These are phyloP conservation scores for Aphrocallistes beatrix DNA, from an alignment of 37 sponge, comb jelly and placozoan genomes.

Conservation along the genomic window DNA sequence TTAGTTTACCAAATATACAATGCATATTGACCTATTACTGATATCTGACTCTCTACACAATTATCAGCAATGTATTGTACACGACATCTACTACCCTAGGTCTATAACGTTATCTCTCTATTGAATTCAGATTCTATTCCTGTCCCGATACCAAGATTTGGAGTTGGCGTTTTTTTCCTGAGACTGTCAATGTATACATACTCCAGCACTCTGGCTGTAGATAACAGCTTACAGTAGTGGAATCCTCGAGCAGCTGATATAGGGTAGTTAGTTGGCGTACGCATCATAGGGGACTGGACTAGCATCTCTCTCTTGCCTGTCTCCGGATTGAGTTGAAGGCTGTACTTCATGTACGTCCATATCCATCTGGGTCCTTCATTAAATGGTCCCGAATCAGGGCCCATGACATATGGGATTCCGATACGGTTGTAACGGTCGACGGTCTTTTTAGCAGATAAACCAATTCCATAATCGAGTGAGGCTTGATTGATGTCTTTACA, in stretches of 20 bases:
- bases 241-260: slow-evolving; percentile 38
- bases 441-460: slow-evolving; percentile 20
- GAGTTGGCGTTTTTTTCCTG: no score
- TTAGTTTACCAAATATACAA: no score
- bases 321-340: slow-evolving; percentile 6
- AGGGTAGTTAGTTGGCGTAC: slow-evolving; percentile 36
- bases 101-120: no score
- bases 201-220: slow-evolving; percentile 71
- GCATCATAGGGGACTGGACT: slow-evolving; percentile 37
- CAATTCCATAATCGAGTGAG: slow-evolving; percentile 35
- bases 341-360: slow-evolving; percentile 34
- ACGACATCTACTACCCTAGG: no score
- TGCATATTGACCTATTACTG: no score
- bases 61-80: no score
- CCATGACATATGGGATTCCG: slow-evolving; percentile 58
- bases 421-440: slow-evolving; percentile 24
- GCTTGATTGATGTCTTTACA: slow-evolving; percentile 49
- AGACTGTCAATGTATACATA: slow-evolving; percentile 71
- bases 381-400: slow-evolving; percentile 53
- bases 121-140: no score
- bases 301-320: slow-evolving; percentile 28
- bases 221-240: slow-evolving; percentile 72
- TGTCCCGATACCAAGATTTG: no score
- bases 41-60: no score
- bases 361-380: slow-evolving; percentile 62